Evolutionary conservation across 2,888 invertebrate genomes (phyloP), one percentile per base, ranked within the genome.

Genomic region (Pristionchus maxplancki): DNA sequence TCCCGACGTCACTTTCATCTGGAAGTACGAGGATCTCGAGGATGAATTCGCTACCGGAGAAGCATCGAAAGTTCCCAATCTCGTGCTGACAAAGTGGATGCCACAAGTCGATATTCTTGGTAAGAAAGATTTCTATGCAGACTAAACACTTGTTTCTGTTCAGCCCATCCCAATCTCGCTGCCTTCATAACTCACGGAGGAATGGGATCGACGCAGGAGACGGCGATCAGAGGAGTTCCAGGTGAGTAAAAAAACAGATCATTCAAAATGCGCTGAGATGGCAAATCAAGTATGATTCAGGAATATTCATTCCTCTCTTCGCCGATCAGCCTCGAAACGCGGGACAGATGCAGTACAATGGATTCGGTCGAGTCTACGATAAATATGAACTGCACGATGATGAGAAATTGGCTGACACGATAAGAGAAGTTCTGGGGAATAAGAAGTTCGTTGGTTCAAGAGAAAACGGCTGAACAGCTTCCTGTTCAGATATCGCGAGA

Each of bases 21-120:
- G 85, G 85, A 85, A 85, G 15, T 85, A 85, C 48, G 85, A 85
- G 64, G 67, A 85, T 34, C 34, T 85, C 17, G 64, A 85, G 11
- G 85, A 85, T 34, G 85, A 85, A 31, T 85, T 85, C 85, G n/a
- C 40, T 13, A 62, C 6, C 0, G 31, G 9, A 20, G 17, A 85
- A 28, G 85, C 85, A 11, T 40, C 85, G 15, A 85, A 85, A 44
- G 62, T 85, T 24, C 15, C n/a, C 15, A 85, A 85, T 44, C 64
- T 85, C 24, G 85, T 64, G 5, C 24, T 85, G 64, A 64, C 85
- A 1, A 64, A 85, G 15, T 85, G 85, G 85, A 85, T 85, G 85
- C 85, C 85, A 20, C 85, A 85, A 37, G 44, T 48, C 44, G 85
- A 85, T 31, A 44, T 85, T 48, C 85, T 85, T 6, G 67, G 85